phyloP scores from a whole-genome alignment of 2,113 vertebrate genomes.

The Toxostoma redivivum region DNA sequence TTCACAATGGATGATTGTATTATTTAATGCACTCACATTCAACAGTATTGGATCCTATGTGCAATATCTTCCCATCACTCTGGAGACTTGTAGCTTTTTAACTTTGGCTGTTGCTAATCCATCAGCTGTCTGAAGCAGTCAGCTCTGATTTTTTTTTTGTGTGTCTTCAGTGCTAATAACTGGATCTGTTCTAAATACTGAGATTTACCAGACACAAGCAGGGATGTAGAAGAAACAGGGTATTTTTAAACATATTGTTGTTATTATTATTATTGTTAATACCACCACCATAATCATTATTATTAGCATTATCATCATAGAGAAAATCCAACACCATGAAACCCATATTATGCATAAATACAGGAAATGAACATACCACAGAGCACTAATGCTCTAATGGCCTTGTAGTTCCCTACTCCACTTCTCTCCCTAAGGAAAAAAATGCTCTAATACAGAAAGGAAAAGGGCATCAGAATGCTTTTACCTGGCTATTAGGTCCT shows the following conservation, averaged over 20 bases:
- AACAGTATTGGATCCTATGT: neutral
- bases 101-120: neutral
- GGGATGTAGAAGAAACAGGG: neutral
- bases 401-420: neutral
- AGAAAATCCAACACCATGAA: neutral
- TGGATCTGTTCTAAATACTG: neutral
- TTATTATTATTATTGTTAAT: neutral
- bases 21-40: neutral
- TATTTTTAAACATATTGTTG: neutral
- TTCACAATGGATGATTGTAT: neutral
- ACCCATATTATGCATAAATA: neutral
- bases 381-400: neutral
- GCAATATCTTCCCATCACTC: neutral
- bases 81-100: neutral
- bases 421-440: neutral
- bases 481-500: neutral
- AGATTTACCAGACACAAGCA: neutral
- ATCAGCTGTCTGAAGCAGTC: neutral
- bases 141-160: neutral
- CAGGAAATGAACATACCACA: neutral
- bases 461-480: neutral
- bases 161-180: neutral
- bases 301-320: neutral
- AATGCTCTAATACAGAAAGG: neutral
- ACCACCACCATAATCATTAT: neutral